These are phyloP conservation scores for Thumatha senex DNA, from an alignment of 2,888 invertebrate species.

Conservation along the genomic window DNA sequence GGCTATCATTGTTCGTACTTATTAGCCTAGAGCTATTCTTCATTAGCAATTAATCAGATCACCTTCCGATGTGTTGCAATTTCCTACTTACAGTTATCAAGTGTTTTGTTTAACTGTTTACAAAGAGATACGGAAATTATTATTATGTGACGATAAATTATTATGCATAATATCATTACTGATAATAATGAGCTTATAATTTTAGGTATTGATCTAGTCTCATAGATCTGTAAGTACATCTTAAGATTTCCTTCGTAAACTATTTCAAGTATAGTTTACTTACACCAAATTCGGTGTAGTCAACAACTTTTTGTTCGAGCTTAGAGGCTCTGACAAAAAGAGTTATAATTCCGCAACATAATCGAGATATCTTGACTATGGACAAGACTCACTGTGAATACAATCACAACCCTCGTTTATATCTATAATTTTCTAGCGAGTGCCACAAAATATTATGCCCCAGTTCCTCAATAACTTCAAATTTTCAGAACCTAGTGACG, in stretches of 20 bases:
- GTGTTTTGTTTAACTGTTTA: constrained; percentile 62
- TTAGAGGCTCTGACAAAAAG: not conserved
- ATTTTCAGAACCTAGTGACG: not conserved
- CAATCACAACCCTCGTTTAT: too few species aligned
- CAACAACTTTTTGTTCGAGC: too few species aligned
- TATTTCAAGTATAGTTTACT: too few species aligned
- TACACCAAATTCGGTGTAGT: too few species aligned
- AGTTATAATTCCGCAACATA: not conserved
- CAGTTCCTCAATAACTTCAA: not conserved
- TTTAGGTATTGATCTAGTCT: constrained; percentile 21
- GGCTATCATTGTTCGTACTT: constrained; percentile 34
- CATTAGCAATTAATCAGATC: constrained; percentile 43
- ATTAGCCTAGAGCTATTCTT: constrained; percentile 19
- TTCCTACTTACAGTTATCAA: constrained; percentile 52
- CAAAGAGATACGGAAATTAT: constrained; percentile 59
- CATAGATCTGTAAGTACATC: constrained; percentile 14
- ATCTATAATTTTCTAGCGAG: too few species aligned
- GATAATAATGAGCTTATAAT: constrained; percentile 31
- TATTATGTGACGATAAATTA: constrained; percentile 43
- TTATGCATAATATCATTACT: constrained; percentile 29
- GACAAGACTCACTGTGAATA: not conserved
- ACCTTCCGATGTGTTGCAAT: constrained; percentile 51
- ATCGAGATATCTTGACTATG: not conserved
- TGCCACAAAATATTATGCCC: too few species aligned
- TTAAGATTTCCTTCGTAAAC: not conserved